Conservation (phyloP, 2,797 vertebrate species). For the Sebastes jordani region DNA sequence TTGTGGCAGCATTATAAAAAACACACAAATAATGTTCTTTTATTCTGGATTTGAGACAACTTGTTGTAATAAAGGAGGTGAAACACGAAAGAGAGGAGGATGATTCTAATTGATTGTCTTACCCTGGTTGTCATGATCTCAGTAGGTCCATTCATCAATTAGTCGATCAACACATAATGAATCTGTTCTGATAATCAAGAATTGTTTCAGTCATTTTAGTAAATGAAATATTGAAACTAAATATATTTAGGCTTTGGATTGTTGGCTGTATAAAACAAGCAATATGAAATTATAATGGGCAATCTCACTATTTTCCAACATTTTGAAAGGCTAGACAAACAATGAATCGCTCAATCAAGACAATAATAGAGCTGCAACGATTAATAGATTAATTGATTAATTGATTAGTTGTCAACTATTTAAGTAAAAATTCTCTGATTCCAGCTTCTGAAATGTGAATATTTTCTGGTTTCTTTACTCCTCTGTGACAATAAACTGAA, state of each 20-base stretch:
- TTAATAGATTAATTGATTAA: no score
- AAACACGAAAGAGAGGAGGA: not conserved
- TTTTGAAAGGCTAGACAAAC: not conserved
- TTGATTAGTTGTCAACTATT: no score
- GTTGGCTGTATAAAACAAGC: not conserved
- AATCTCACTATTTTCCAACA: not conserved
- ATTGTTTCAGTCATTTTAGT: not conserved
- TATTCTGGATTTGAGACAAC: not conserved
- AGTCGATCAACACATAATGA: not conserved
- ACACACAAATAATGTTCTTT: not conserved
- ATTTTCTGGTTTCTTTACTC: no score
- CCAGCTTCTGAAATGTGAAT: no score
- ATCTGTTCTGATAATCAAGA: not conserved
- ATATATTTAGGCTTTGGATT: not conserved
- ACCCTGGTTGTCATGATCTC: no score
- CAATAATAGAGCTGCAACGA: no score
- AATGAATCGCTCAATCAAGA: not conserved
- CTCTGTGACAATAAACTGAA: no score
- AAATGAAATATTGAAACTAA: not conserved
- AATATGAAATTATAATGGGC: not conserved
- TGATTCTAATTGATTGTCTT: not conserved
- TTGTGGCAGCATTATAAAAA: not conserved
- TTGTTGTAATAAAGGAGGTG: not conserved
- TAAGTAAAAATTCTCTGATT: no score
- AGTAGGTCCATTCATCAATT: not conserved